Conservation (phyloP, 2,113 vertebrate genomes). For the Fulica atra region DNA sequence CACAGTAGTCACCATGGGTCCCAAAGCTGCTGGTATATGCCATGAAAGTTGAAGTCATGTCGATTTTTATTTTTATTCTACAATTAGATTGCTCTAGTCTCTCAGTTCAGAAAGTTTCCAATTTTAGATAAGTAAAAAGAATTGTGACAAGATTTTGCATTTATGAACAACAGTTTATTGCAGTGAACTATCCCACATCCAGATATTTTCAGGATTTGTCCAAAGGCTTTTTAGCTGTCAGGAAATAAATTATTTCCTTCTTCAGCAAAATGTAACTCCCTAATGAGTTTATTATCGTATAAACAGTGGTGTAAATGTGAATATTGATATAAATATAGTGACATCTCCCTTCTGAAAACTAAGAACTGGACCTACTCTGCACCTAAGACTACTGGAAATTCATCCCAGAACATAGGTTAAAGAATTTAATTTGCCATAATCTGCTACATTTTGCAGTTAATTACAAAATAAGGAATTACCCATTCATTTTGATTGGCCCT, state of each 20-base stretch:
- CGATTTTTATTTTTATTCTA: background rate
- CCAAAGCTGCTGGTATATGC: background rate
- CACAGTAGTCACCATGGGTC: background rate
- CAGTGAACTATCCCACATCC: background rate
- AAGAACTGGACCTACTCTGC: background rate
- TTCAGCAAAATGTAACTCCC: constrained; percentile 53
- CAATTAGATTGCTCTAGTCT: background rate
- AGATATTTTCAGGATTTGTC: constrained; percentile 13
- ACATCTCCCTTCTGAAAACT: constrained; percentile 23
- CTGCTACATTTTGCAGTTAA: background rate
- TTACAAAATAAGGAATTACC: background rate
- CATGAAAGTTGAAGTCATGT: background rate
- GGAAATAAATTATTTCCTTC: constrained; percentile 40
- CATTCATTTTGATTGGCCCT: background rate
- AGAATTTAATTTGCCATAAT: background rate
- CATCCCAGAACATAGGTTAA: background rate
- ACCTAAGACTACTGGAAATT: background rate
- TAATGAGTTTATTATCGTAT: constrained; percentile 59
- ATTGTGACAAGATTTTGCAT: background rate
- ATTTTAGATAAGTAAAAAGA: background rate
- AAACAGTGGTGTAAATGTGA: constrained; percentile 51
- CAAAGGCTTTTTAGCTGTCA: constrained; percentile 37
- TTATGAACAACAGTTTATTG: background rate
- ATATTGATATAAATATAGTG: constrained; percentile 51
- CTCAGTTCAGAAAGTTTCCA: background rate